phyloP scores from a whole-genome alignment of 2,888 invertebrate species.

The Buathra laborator region DNA sequence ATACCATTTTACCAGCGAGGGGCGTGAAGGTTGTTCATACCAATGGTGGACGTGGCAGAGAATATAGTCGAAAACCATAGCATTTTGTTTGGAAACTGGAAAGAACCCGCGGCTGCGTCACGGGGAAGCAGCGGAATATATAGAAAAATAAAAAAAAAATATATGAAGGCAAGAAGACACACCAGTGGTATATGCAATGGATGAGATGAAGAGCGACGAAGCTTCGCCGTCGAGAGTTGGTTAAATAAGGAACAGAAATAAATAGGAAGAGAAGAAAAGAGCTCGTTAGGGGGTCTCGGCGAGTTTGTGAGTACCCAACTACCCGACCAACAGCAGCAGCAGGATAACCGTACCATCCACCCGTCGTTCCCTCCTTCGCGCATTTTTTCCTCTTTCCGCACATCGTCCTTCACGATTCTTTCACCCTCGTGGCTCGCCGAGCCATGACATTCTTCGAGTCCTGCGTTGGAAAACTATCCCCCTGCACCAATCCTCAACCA shows the following conservation, averaged over 20 bases:
- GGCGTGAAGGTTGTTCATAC: too few species aligned
- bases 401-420: constrained; percentile 45
- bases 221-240: constrained; percentile 75
- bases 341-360: constrained; percentile 65
- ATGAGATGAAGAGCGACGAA: constrained; percentile 36
- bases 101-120: background rate
- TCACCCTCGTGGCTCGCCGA: constrained; percentile 14
- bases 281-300: constrained; percentile 81
- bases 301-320: constrained; percentile 82
- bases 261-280: constrained; percentile 83
- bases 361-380: constrained; percentile 38
- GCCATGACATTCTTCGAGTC: constrained; percentile 49
- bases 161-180: constrained; percentile 45
- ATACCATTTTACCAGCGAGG: too few species aligned
- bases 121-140: constrained; percentile 1
- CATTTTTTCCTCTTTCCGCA: constrained; percentile 41
- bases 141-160: background rate
- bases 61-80: constrained; percentile 18
- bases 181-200: constrained; percentile 29
- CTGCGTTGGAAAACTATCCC: constrained; percentile 23
- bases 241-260: constrained; percentile 85
- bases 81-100: constrained; percentile 30
- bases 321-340: constrained; percentile 67
- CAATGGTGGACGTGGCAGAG: background rate
- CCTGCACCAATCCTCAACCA: constrained; percentile 24